Percentiles rank a stretch among this genome's conserved stretches.
phyloP scores from a whole-genome alignment of 2,888 invertebrate species.

The Parnassius orleans region DNA sequence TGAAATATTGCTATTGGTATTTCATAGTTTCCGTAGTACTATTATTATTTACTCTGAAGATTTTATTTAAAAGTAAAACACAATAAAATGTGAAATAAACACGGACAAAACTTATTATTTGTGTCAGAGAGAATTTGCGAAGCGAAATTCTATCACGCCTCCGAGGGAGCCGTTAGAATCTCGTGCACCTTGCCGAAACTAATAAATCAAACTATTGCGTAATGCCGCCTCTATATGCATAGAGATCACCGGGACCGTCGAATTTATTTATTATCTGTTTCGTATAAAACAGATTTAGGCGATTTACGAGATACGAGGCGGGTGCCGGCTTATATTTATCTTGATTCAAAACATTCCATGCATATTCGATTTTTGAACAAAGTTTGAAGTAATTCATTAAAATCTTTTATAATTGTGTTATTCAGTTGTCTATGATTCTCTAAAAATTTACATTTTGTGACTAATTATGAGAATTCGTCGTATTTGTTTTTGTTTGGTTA shows the following conservation, averaged over 20 bases:
- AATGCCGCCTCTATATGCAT: constrained; percentile 75
- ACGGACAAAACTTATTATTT: constrained; percentile 18
- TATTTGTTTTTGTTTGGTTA: constrained; percentile 39
- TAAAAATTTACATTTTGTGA: too few species aligned
- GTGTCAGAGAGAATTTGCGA: constrained; percentile 61
- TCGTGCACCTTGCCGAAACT: constrained; percentile 74
- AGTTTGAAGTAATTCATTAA: neutral
- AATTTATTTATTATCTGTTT: constrained; percentile 69
- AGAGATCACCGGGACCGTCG: constrained; percentile 57
- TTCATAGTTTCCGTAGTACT: too few species aligned
- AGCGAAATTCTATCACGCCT: constrained; percentile 69
- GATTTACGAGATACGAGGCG: constrained; percentile 51
- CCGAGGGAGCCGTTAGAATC: constrained; percentile 61
- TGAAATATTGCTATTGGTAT: too few species aligned
- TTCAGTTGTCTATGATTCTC: too few species aligned
- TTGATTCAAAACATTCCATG: constrained; percentile 33
- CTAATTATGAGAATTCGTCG: too few species aligned
- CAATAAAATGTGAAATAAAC: neutral
- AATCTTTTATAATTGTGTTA: too few species aligned
- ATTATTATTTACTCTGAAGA: too few species aligned
- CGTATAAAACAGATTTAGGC: constrained; percentile 61
- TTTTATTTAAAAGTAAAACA: too few species aligned
- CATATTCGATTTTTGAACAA: neutral
- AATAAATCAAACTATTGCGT: constrained; percentile 79
- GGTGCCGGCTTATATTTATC: constrained; percentile 35